A percentile compares a stretch with the other conserved stretches of the same genome.
Evolutionary conservation across 1,140 invertebrate species (phyloP).

Genomic region (Phortica variegata): DNA sequence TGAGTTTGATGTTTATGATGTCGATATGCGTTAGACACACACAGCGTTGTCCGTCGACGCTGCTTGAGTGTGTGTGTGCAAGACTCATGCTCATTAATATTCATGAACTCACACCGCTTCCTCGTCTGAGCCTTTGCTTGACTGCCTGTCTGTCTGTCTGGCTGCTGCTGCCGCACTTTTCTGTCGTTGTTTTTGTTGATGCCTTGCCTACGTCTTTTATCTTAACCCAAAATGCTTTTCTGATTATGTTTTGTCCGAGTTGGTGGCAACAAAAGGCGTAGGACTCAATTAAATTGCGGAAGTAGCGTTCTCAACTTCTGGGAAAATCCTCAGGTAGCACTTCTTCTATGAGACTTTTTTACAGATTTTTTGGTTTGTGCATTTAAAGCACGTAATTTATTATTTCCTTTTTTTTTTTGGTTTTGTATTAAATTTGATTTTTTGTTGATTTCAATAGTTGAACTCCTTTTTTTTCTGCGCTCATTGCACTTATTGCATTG

Average conservation of each 20-base stretch:
- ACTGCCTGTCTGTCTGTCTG: neutral
- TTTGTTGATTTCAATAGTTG: no score
- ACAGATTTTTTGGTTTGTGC: no score
- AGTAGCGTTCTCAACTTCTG: slow-evolving; percentile 18
- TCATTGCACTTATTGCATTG: slow-evolving; percentile 3
- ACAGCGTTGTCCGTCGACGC: no score
- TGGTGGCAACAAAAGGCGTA: slow-evolving; percentile 20
- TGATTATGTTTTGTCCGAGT: neutral
- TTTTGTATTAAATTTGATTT: no score
- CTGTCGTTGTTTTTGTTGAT: neutral
- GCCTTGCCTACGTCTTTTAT: neutral
- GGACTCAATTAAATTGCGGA: slow-evolving; percentile 45
- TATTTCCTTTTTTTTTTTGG: no score
- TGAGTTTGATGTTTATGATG: no score
- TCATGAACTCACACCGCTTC: slow-evolving; percentile 30
- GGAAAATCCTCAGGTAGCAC: neutral
- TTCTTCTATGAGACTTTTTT: no score
- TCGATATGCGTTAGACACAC: no score
- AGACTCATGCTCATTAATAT: slow-evolving; percentile 35
- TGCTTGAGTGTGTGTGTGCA: no score
- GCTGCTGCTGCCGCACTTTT: slow-evolving; percentile 20
- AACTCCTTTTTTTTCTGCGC: neutral
- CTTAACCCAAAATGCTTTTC: neutral
- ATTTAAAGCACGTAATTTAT: no score
- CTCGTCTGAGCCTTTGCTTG: slow-evolving; percentile 3